Conservation (phyloP, 2,888 invertebrate genomes). For the Rhorus exstirpatorius region DNA sequence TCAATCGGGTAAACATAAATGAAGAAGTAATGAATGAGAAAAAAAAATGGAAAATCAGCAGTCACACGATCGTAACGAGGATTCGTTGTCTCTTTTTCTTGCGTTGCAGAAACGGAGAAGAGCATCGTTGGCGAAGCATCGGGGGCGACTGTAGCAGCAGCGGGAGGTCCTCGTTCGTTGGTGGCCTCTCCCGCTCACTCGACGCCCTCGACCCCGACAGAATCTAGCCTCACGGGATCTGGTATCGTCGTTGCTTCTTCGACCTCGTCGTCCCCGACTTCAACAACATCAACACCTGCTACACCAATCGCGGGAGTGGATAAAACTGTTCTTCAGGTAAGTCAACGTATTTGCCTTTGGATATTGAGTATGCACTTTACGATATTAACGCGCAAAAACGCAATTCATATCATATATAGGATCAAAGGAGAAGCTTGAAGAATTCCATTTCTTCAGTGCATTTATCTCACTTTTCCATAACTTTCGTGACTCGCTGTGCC, state of each 20-base stretch:
- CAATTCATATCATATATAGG: background rate
- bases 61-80: constrained; percentile 21
- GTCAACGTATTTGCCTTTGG: constrained; percentile 43
- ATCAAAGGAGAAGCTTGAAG: background rate
- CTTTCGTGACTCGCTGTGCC: no score
- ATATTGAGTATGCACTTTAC: background rate
- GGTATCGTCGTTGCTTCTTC: constrained; percentile 66
- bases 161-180: constrained; percentile 80
- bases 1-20: no score
- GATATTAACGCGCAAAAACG: background rate
- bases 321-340: constrained; percentile 91
- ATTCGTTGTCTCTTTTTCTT: constrained; percentile 59
- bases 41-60: background rate
- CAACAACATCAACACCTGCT: constrained; percentile 84
- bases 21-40: background rate
- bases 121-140: constrained; percentile 78
- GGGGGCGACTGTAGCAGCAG: constrained; percentile 79
- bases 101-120: constrained; percentile 81
- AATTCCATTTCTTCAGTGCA: background rate
- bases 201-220: constrained; percentile 83
- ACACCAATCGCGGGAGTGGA: constrained; percentile 90
- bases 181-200: constrained; percentile 81
- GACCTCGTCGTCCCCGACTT: constrained; percentile 73
- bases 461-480: background rate
- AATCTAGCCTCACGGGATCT: constrained; percentile 83